Conservation (phyloP, 2,888 invertebrate genomes). For the Callyntrura sp. region DNA sequence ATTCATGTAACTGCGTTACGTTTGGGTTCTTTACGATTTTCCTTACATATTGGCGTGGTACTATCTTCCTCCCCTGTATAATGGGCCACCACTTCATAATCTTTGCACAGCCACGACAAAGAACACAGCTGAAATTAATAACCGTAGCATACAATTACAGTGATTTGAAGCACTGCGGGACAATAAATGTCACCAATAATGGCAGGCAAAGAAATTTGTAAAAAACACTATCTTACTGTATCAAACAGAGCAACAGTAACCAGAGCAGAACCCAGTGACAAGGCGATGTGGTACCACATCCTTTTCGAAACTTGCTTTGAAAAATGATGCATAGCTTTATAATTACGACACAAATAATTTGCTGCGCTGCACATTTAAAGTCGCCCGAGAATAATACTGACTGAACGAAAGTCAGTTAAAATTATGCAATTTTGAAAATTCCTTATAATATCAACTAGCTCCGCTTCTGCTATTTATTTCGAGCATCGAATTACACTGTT, state of each 20-base stretch:
- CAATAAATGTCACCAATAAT: no score
- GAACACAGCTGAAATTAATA: conserved; percentile 64
- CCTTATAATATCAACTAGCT: no score
- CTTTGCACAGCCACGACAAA: conserved; percentile 72
- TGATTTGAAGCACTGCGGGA: no score
- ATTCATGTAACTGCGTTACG: background rate
- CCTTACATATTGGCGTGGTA: conserved; percentile 47
- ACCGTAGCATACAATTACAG: background rate
- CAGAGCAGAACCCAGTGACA: conserved; percentile 73
- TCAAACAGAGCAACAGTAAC: conserved; percentile 73
- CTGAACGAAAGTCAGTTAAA: background rate
- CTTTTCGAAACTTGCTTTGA: conserved; percentile 69
- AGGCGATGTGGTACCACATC: conserved; percentile 74
- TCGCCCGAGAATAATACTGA: no score
- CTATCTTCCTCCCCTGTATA: conserved; percentile 46
- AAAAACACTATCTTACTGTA: conserved; percentile 52
- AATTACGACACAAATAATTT: no score
- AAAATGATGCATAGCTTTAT: conserved; percentile 73
- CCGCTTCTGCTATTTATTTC: background rate
- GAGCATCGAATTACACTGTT: no score
- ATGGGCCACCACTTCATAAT: conserved; percentile 63
- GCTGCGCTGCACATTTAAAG: no score
- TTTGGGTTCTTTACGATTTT: background rate
- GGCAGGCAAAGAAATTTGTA: no score
- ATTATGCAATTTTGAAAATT: background rate